These are phyloP conservation scores for Diorhabda sublineata DNA, from an alignment of 1,140 invertebrate species.

Conservation along the genomic window DNA sequence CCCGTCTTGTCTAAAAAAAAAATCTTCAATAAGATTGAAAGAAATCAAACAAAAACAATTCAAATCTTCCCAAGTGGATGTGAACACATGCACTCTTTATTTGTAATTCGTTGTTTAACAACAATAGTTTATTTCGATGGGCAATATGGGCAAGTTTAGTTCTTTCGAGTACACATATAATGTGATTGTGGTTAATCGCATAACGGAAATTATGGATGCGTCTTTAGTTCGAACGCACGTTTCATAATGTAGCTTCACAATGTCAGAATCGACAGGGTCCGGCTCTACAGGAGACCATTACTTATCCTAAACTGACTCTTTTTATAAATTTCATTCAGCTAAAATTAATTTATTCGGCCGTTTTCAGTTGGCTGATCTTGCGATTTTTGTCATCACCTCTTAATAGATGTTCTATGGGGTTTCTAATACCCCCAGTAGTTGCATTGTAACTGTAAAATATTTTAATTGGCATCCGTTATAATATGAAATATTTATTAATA, in stretches of 20 bases:
- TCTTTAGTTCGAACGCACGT: constrained; percentile 36
- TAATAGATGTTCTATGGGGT: constrained; percentile 16
- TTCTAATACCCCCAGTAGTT: constrained; percentile 1
- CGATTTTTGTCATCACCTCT: constrained; percentile 31
- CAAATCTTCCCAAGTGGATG: neutral
- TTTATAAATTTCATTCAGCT: constrained; percentile 40
- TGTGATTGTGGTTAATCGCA: constrained; percentile 47
- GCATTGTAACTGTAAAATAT: neutral
- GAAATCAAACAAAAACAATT: no score
- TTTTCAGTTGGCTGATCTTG: constrained; percentile 25
- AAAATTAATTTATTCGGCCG: constrained; percentile 42
- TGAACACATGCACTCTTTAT: constrained; percentile 24
- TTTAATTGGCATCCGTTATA: neutral
- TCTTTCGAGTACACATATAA: constrained; percentile 39
- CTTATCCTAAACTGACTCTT: constrained; percentile 47
- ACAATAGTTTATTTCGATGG: constrained; percentile 34
- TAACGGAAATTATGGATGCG: constrained; percentile 44
- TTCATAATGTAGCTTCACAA: constrained; percentile 25
- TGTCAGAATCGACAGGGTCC: constrained; percentile 36
- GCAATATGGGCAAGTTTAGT: constrained; percentile 24
- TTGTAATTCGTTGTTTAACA: constrained; percentile 43
- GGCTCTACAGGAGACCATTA: constrained; percentile 42
- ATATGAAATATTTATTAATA: no score
- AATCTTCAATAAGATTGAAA: no score
- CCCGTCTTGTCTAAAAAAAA: no score